Evolutionary conservation across 64 coral and sea anemone species (phyloP).

Genomic region (Pocillopora verrucosa): DNA sequence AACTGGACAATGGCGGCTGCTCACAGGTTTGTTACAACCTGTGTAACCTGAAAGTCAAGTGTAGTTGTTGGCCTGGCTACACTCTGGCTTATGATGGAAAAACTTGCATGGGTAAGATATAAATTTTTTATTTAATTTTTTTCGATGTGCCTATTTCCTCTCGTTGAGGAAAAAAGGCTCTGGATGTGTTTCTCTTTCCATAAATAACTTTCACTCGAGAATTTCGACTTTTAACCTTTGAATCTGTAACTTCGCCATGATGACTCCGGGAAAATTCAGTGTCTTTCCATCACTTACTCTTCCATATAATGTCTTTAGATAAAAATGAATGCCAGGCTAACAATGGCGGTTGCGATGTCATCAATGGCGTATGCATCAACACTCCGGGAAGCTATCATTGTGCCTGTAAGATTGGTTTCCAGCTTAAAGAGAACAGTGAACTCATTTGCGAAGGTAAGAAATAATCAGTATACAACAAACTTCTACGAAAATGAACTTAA

Average conservation of each 20-base stretch:
- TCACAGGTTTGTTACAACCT: slow-evolving; percentile 92
- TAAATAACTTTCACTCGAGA: too few species aligned
- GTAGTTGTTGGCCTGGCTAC: slow-evolving; percentile 86
- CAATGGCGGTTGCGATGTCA: slow-evolving; percentile 86
- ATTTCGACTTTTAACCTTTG: too few species aligned
- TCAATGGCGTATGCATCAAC: slow-evolving; percentile 81
- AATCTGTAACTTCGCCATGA: too few species aligned
- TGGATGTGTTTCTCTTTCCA: too few species aligned
- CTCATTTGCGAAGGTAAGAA: slow-evolving; percentile 83
- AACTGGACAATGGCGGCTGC: slow-evolving; percentile 92
- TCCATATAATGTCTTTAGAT: slow-evolving; percentile 37
- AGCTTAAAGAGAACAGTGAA: slow-evolving; percentile 89
- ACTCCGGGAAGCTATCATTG: slow-evolving; percentile 88
- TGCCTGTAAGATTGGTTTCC: slow-evolving; percentile 61
- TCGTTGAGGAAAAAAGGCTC: too few species aligned
- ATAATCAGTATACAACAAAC: neutral
- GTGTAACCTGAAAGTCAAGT: slow-evolving; percentile 90
- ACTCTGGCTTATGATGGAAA: slow-evolving; percentile 95
- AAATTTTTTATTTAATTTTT: neutral
- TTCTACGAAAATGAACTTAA: neutral
- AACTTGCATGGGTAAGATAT: slow-evolving; percentile 84
- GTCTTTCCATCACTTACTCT: neutral
- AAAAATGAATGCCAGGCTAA: slow-evolving; percentile 86
- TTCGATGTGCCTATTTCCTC: too few species aligned
- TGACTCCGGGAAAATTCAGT: neutral